These are phyloP conservation scores for Epinotia bilunana DNA, from an alignment of 2,888 invertebrate genomes.

Conservation along the genomic window DNA sequence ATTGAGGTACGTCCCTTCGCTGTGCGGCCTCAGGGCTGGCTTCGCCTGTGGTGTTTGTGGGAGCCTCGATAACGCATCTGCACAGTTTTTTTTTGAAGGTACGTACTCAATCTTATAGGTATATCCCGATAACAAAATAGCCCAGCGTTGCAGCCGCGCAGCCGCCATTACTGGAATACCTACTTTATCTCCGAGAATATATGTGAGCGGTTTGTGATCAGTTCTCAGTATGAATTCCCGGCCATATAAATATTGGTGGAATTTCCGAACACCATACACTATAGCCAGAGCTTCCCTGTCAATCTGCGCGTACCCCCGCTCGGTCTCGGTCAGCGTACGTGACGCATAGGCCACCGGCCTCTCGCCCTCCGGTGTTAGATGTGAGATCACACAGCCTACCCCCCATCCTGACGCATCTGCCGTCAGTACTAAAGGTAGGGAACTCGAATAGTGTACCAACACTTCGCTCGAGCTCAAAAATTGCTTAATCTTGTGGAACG, in stretches of 20 bases:
- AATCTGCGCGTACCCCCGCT: background rate
- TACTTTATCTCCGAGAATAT: too few species aligned
- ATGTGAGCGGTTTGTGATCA: too few species aligned
- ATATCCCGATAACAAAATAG: too few species aligned
- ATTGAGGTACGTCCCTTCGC: background rate
- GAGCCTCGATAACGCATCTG: background rate
- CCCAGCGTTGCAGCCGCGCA: too few species aligned
- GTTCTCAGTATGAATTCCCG: too few species aligned
- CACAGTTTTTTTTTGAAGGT: too few species aligned
- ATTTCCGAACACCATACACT: too few species aligned
- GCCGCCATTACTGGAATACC: too few species aligned
- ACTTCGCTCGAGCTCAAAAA: background rate
- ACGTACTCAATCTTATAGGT: too few species aligned
- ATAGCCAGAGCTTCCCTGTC: constrained; percentile 2
- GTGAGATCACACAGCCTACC: background rate
- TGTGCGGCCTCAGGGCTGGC: background rate
- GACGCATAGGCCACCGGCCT: constrained; percentile 1
- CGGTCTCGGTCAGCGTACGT: background rate
- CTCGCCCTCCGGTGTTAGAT: background rate
- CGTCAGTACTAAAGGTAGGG: background rate
- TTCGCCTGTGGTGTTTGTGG: background rate
- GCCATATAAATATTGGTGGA: too few species aligned
- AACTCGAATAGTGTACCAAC: background rate
- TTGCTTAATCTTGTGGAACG: background rate
- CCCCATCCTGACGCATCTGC: background rate